These are phyloP conservation scores for Trichopria drosophilae DNA, from an alignment of 2,888 invertebrate species.

Conservation along the genomic window DNA sequence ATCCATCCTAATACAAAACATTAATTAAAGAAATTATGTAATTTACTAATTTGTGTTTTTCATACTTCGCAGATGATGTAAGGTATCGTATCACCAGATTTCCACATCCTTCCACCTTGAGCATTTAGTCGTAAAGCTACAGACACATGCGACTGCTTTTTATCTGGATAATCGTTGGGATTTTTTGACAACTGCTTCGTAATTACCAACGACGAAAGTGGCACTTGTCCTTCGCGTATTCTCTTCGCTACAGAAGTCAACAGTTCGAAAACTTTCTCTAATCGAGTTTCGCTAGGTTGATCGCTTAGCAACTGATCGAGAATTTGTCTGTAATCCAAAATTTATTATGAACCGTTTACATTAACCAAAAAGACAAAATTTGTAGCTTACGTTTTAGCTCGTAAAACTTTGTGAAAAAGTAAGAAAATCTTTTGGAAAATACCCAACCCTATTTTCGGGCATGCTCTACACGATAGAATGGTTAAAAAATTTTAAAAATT, in stretches of 20 bases:
- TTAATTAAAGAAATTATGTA: slow-evolving; percentile 13
- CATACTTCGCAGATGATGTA: slow-evolving; percentile 86
- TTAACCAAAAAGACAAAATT: too few species aligned
- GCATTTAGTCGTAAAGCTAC: slow-evolving; percentile 84
- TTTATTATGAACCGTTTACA: too few species aligned
- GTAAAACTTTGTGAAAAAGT: too few species aligned
- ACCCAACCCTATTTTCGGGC: too few species aligned
- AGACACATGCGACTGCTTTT: slow-evolving; percentile 85
- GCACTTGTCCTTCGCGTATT: slow-evolving; percentile 71
- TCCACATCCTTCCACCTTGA: slow-evolving; percentile 77
- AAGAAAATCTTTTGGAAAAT: too few species aligned
- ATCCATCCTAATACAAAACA: slow-evolving; percentile 67
- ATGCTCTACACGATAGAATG: too few species aligned
- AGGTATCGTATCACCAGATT: slow-evolving; percentile 92
- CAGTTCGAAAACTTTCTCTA: slow-evolving; percentile 81
- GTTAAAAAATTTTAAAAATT: too few species aligned
- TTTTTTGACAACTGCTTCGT: slow-evolving; percentile 95
- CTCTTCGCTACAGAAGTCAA: slow-evolving; percentile 76
- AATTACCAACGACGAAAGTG: slow-evolving; percentile 77
- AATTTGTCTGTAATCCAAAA: slow-evolving; percentile 63
- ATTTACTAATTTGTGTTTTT: not conserved
- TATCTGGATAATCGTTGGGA: slow-evolving; percentile 88
- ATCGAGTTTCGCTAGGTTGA: slow-evolving; percentile 77
- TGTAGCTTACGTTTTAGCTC: too few species aligned
- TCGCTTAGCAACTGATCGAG: slow-evolving; percentile 82